Percentiles rank a stretch among this genome's conserved stretches.
phyloP scores from a whole-genome alignment of 2,888 invertebrate genomes.

The Augiades crinisus region DNA sequence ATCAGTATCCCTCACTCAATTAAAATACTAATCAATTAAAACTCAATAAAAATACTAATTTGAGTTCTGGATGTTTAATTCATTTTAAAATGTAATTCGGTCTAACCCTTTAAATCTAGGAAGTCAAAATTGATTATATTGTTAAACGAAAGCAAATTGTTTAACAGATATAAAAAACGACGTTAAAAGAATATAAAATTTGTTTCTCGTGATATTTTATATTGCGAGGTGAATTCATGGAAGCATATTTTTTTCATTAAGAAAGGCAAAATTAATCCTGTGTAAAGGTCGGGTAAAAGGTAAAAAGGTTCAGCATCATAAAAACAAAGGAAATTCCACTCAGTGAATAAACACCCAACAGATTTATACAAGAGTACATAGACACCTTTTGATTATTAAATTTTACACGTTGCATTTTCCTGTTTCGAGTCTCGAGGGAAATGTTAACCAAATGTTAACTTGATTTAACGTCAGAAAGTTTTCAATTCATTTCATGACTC shows the following conservation, averaged over 20 bases:
- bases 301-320: not conserved
- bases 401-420: not conserved
- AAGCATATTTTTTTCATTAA: slow-evolving; percentile 12
- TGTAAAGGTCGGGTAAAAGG: slow-evolving; percentile 2
- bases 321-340: slow-evolving; percentile 5
- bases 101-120: no score
- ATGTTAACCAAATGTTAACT: not conserved
- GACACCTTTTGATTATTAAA: not conserved
- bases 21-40: no score
- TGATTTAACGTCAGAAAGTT: not conserved
- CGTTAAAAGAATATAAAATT: not conserved
- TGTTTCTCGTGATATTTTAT: slow-evolving; percentile 1
- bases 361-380: not conserved
- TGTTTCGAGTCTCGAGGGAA: not conserved
- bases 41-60: no score
- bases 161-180: slow-evolving; percentile 2
- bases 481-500: not conserved
- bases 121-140: no score
- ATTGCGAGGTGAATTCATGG: not conserved
- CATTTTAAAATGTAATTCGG: no score
- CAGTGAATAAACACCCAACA: not conserved
- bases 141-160: not conserved
- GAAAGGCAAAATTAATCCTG: slow-evolving; percentile 9
- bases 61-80: no score
- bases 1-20: no score